Evolutionary conservation across 2,113 vertebrate genomes (phyloP).

Genomic region (Triplophysa rosa): DNA sequence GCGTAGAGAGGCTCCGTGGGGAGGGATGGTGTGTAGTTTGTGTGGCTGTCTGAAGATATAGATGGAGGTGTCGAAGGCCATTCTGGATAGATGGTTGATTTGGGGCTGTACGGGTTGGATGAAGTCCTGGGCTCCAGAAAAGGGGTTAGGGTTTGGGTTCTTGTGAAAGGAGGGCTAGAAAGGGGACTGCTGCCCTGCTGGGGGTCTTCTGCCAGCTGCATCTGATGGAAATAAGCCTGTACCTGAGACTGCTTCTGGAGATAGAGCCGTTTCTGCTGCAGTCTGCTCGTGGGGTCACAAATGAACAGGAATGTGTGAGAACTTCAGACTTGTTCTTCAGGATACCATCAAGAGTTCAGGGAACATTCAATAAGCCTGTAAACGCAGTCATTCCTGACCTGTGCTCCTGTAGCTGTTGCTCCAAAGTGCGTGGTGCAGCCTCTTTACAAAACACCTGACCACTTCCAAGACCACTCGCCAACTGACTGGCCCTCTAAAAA

Average conservation of each 20-base stretch:
- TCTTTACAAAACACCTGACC: conserved; percentile 95
- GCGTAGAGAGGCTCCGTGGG: conserved; percentile 69
- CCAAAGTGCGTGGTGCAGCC: conserved; percentile 84
- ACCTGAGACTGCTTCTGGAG: conserved; percentile 96
- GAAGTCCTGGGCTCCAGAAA: conserved; percentile 70
- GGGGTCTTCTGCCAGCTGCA: conserved; percentile 88
- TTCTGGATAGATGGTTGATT: conserved; percentile 70
- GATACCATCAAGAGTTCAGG: background rate
- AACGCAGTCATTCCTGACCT: conserved; percentile 71
- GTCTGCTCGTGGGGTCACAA: conserved; percentile 69
- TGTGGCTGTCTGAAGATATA: conserved; percentile 26
- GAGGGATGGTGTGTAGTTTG: conserved; percentile 11
- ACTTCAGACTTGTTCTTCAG: background rate
- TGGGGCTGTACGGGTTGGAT: conserved; percentile 57
- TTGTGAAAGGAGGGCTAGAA: conserved; percentile 62
- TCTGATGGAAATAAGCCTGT: conserved; percentile 94
- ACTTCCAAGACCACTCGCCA: conserved; percentile 86
- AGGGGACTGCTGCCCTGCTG: conserved; percentile 32
- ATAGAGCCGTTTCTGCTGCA: conserved; percentile 93
- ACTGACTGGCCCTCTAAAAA: conserved; percentile 79
- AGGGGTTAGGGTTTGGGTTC: conserved; percentile 66
- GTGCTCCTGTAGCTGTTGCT: conserved; percentile 97
- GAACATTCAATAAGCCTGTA: background rate
- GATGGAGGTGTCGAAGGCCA: conserved; percentile 62
- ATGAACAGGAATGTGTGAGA: background rate